Conservation (phyloP, 2,888 invertebrate species). For the Cartodere bifasciata region DNA sequence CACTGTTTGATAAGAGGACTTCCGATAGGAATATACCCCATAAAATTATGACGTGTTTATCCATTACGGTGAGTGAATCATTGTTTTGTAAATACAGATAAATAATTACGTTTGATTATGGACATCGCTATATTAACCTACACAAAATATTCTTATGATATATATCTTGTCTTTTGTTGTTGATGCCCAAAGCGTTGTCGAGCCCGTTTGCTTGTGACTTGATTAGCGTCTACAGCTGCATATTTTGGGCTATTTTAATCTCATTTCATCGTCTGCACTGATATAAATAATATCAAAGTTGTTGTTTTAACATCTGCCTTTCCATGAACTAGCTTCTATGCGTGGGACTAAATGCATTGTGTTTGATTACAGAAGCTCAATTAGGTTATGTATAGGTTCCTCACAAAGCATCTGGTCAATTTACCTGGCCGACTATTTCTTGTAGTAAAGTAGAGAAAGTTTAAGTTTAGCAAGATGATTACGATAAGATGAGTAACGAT, state of each 20-base stretch:
- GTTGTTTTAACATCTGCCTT: conserved; percentile 28
- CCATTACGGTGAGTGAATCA: conserved; percentile 58
- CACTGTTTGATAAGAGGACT: conserved; percentile 66
- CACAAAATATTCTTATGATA: too few relatives aligned
- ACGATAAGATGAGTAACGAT: conserved; percentile 29
- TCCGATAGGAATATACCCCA: conserved; percentile 44
- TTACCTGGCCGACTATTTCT: conserved; percentile 14
- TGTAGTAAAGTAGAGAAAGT: conserved; percentile 30
- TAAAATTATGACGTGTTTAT: conserved; percentile 64
- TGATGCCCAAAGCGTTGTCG: conserved; percentile 7
- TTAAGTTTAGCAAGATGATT: conserved; percentile 33
- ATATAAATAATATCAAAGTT: conserved; percentile 30
- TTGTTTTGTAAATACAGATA: conserved; percentile 15
- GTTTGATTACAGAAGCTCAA: conserved; percentile 29
- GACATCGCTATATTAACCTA: conserved; percentile 26
- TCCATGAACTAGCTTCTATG: too few relatives aligned
- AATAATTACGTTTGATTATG: conserved; percentile 10
- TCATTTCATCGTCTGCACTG: conserved; percentile 23
- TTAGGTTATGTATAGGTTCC: conserved; percentile 17
- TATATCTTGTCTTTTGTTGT: conserved; percentile 15
- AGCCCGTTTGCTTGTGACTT: conserved; percentile 10
- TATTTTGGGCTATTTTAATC: conserved; percentile 20
- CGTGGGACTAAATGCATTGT: conserved; percentile 27
- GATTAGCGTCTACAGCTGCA: conserved; percentile 25
- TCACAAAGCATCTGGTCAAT: conserved; percentile 13